Base-by-base conservation (phyloP, 2,888 invertebrate species). In the Thecophora atra region DNA sequence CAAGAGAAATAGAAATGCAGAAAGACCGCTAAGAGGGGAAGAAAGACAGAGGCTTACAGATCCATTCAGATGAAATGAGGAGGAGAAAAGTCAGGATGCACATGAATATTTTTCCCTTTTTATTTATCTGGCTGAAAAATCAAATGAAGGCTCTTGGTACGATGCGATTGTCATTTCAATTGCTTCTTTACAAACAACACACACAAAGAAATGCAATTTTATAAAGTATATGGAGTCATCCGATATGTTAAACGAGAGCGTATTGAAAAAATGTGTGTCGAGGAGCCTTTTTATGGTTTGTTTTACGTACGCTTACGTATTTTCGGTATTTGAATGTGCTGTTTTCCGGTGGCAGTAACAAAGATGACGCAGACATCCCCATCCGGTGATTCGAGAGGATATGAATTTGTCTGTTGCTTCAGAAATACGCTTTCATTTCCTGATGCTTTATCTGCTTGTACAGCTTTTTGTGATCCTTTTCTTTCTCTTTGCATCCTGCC, bases 221-320 rank as follows among this genome's bases (percentile, higher is more conserved):
- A 68, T 21, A 58, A n/a, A 68, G n/a, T 26, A 21, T 30, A 67
- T 21, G 21, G 30, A 28, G 19, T n/a, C 54, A 42, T 21, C 30
- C 37, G n/a, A 56, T 15, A 67, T 30, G 56, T 54, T 19, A n/a
- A 37, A 19, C 4, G 67, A 42, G 56, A 51, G 28, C 28, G 21
- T 26, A 65, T 65, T n/a, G 58, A 58, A 58, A 62, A 62, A 63
- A 1, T n/a, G 24, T 24, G 24, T 65, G 65, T 37, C 37, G 37
- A 62, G 30, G 7, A n/a, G 62, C 42, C 19, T 5, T 8, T 62
- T 62, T 42, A 11, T 62, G 30, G 13, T 62, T 17, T 21, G n/a
- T 30, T 62, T 7, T 21, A 19, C 21, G 6, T 62, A n/a, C 42
- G 62, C n/a, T n/a, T n/a, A n/a, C n/a, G n/a, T 19, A 42, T 37